Base-by-base conservation (phyloP, 2,113 vertebrate species). In the Istiophorus platypterus region DNA sequence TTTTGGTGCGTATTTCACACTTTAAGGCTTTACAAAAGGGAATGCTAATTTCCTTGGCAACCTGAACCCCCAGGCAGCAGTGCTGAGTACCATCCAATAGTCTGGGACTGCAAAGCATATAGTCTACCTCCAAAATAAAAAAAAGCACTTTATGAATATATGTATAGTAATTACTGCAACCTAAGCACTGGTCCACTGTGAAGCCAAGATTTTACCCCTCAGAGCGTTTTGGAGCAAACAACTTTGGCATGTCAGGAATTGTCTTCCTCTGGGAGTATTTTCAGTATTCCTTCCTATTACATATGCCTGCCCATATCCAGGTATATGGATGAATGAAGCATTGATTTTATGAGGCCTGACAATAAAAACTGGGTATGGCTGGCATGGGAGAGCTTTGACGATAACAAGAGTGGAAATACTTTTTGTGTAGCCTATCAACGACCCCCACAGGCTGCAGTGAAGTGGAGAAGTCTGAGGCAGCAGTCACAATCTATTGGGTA, bases 271-370 rank as follows among this genome's bases (percentile, higher is more conserved):
- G 39, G 20, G 59, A 82, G n/a, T 72, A 63, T 20, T 58, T 41
- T 49, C 1, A 51, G 45, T 65, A 61, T 66, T 76, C 22, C 27
- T 47, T 73, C 49, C n/a, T 84, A 59, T 78, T 71, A 56, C 34
- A 84, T 62, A 84, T 64, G 67, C 47, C 20, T 65, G n/a, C 64
- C 45, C 6, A 68, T 76, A 74, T 74, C 24, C 54, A 73, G 70
- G n/a, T 82, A 56, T 13, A 57, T 79, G 14, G 20, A 58, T 81
- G 29, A 58, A 59, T 54, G 34, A 56, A 41, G 52, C 68, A 67
- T 51, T 75, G 70, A 80, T 90, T 91, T 91, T 83, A 93, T 90
- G 69, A 86, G 85, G 61, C n/a, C 82, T 93, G 91, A 90, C 86
- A 90, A 85, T 87, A 37, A 65, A 37, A 65, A 17, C 37, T 20